phyloP scores from a whole-genome alignment of 2,113 vertebrate genomes.

The Carassius gibelio region DNA sequence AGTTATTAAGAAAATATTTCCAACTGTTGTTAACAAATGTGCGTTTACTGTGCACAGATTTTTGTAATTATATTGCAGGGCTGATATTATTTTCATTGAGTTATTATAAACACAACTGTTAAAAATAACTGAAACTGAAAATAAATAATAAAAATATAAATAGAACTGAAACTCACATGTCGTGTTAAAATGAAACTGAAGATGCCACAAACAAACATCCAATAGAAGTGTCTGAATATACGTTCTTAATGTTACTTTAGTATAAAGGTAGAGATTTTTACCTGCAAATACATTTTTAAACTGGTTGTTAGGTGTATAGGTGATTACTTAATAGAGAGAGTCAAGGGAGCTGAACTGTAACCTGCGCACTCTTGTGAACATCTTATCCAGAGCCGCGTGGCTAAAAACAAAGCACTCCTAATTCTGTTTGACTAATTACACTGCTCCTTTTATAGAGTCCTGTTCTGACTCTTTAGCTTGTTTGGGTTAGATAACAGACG shows the following conservation, averaged over 20 bases:
- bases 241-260: neutral
- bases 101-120: neutral
- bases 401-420: neutral
- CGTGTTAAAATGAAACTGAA: neutral
- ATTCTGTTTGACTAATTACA: conserved; percentile 1
- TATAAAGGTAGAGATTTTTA: neutral
- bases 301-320: neutral
- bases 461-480: neutral
- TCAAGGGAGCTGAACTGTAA: neutral
- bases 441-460: neutral
- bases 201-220: neutral
- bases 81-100: too few relatives aligned
- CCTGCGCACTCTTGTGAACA: neutral
- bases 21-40: too few relatives aligned
- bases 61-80: too few relatives aligned
- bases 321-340: neutral
- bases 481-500: neutral
- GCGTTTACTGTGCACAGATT: too few relatives aligned
- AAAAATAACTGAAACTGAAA: neutral
- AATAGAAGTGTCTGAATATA: neutral
- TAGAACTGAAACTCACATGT: neutral
- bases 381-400: neutral
- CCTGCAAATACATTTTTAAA: neutral
- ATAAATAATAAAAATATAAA: neutral
- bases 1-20: too few relatives aligned